A percentile compares a stretch with the other conserved stretches of the same genome.
Conservation (phyloP, 2,797 vertebrate species). For the Antrozous pallidus region DNA sequence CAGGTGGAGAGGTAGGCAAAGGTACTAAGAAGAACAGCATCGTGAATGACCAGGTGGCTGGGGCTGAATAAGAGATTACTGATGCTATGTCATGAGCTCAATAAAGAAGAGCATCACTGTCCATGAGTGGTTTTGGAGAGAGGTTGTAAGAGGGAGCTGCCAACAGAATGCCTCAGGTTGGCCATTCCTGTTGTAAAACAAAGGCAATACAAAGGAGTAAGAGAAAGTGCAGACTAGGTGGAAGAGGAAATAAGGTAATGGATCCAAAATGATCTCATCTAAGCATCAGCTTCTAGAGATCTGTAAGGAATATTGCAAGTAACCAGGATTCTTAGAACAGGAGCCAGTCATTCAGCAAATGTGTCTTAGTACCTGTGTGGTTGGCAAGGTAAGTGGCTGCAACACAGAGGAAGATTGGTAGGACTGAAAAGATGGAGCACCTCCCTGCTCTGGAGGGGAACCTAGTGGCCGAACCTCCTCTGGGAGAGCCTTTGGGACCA, state of each 20-base stretch:
- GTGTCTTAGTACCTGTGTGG: neutral
- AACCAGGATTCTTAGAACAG: neutral
- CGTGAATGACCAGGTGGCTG: neutral
- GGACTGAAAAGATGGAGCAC: neutral
- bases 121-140: no score
- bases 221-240: neutral
- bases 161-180: accelerated
- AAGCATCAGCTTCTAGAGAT: neutral
- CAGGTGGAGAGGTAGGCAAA: neutral
- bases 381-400: neutral
- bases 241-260: neutral
- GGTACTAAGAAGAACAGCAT: neutral
- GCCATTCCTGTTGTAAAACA: neutral
- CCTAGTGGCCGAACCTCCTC: neutral
- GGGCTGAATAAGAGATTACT: neutral
- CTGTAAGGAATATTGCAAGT: neutral
- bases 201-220: neutral
- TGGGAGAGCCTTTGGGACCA: neutral
- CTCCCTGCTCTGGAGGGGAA: neutral
- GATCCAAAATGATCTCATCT: neutral
- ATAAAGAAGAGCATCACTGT: neutral
- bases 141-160: neutral
- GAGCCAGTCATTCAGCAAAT: neutral
- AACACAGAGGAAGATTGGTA: neutral
- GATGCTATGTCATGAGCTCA: neutral